These are phyloP conservation scores for Himalopsyche kuldschensis DNA, from an alignment of 2,888 invertebrate species.

Conservation along the genomic window DNA sequence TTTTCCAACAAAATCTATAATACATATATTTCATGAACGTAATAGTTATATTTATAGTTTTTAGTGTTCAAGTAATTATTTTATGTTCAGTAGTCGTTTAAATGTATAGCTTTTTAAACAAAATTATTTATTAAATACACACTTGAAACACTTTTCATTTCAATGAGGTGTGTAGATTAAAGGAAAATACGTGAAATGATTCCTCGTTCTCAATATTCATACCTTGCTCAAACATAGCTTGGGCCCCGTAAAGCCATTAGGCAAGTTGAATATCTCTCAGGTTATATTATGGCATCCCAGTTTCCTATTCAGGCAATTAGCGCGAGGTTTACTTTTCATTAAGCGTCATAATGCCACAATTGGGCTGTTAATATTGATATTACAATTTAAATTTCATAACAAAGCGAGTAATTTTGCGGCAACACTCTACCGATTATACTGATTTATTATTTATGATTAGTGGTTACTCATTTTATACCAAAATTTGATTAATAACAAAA, in stretches of 20 bases:
- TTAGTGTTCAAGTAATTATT: too few relatives aligned
- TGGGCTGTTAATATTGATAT: slow-evolving; percentile 33
- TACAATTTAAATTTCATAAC: slow-evolving; percentile 27
- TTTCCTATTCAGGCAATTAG: slow-evolving; percentile 21
- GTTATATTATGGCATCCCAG: neutral
- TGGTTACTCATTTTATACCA: neutral
- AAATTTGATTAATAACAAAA: too few relatives aligned
- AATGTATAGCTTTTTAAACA: too few relatives aligned
- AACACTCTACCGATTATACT: neutral
- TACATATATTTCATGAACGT: too few relatives aligned
- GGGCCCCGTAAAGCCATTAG: neutral
- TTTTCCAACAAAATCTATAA: too few relatives aligned
- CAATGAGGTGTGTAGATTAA: neutral
- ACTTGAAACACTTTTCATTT: neutral
- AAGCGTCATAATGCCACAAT: slow-evolving; percentile 30
- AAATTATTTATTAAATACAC: too few relatives aligned
- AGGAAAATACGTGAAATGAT: neutral
- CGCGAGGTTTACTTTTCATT: slow-evolving; percentile 36
- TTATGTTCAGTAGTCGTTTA: too few relatives aligned
- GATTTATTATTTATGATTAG: neutral
- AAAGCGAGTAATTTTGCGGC: slow-evolving; percentile 10
- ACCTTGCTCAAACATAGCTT: neutral
- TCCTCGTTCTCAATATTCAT: neutral
- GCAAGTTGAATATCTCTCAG: neutral
- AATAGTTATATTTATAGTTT: too few relatives aligned